Evolutionary conservation across 37 sponge, comb jelly and placozoan species (phyloP).

Genomic region (Lycopodina hypogea): DNA sequence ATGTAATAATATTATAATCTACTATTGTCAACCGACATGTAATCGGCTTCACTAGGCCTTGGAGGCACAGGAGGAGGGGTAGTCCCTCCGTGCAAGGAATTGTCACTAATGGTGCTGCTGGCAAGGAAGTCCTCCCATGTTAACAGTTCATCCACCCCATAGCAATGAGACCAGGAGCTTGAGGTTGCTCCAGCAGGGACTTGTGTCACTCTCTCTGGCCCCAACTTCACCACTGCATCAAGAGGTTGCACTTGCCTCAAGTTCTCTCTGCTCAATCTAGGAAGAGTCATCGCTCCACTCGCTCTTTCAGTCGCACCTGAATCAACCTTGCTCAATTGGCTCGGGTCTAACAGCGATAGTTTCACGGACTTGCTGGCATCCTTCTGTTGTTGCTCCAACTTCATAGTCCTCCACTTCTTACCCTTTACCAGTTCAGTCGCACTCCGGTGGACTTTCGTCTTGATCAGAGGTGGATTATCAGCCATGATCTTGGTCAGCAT

Average conservation of each 20-base stretch:
- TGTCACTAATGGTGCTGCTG: neutral
- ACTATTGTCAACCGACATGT: slow-evolving; percentile 36
- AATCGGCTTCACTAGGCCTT: slow-evolving; percentile 2
- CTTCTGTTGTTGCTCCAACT: neutral
- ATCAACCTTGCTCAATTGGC: neutral
- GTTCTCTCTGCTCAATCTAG: neutral
- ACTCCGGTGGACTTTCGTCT: slow-evolving; percentile 20
- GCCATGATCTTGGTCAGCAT: neutral
- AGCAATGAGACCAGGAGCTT: too few species aligned
- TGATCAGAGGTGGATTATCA: slow-evolving; percentile 38
- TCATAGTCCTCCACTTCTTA: neutral
- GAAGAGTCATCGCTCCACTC: neutral
- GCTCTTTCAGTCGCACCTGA: neutral
- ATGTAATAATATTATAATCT: too few species aligned
- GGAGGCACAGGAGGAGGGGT: slow-evolving; percentile 8
- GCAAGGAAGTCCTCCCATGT: slow-evolving; percentile 2
- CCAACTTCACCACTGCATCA: neutral
- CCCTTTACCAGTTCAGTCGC: slow-evolving; percentile 9
- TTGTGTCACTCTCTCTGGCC: neutral
- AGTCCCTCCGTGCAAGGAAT: neutral
- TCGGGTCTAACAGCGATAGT: slow-evolving; percentile 18
- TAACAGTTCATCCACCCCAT: neutral
- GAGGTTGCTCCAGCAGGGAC: neutral
- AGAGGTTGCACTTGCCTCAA: neutral
- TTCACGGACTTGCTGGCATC: neutral